Evolutionary conservation across 2,113 vertebrate species (phyloP).

Genomic region (Calidris pygmaea): DNA sequence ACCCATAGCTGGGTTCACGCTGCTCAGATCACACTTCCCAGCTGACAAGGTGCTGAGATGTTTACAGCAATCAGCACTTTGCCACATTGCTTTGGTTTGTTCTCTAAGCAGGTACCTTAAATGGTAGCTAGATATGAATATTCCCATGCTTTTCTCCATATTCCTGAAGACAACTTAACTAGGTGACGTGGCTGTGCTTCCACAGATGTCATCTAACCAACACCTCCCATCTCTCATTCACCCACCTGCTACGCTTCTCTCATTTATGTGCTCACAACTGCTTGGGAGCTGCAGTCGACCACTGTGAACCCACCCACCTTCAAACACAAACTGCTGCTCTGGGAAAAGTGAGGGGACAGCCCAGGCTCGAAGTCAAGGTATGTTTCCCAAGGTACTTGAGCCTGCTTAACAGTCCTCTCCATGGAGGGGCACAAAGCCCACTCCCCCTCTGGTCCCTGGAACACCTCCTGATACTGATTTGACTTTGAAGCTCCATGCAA

Average conservation of each 20-base stretch:
- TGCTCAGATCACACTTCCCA: neutral
- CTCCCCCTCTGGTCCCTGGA: neutral
- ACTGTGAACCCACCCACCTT: neutral
- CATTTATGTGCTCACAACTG: accelerated
- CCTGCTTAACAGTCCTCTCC: neutral
- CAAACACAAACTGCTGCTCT: neutral
- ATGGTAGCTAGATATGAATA: neutral
- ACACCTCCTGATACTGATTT: neutral
- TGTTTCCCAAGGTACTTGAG: neutral
- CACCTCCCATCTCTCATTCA: accelerated
- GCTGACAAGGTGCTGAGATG: neutral
- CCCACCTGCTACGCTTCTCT: neutral
- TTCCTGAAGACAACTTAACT: accelerated
- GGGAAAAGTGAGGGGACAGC: neutral
- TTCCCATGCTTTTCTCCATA: neutral
- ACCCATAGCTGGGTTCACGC: neutral
- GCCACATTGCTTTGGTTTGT: neutral
- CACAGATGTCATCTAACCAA: neutral
- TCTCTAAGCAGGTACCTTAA: neutral
- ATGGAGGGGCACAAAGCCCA: neutral
- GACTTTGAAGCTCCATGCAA: neutral
- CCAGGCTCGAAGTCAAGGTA: neutral
- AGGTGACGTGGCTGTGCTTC: neutral
- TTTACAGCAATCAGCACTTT: neutral
- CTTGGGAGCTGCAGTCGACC: neutral